Evolutionary conservation across 2,888 invertebrate genomes (phyloP).

Genomic region (Cryptus viduatorius): DNA sequence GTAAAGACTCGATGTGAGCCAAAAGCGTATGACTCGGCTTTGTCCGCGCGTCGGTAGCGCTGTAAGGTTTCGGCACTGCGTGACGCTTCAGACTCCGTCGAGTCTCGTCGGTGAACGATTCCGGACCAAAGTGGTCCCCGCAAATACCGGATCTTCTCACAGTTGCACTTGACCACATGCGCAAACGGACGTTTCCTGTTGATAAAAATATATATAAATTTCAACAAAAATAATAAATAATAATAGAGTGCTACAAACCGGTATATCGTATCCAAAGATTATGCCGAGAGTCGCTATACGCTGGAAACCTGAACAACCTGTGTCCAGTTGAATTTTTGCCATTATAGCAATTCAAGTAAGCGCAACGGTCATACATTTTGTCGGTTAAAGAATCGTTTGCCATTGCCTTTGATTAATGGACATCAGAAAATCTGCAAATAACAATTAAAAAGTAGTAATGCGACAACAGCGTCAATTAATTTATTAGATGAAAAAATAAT

Average conservation of each 20-base stretch:
- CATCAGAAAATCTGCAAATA: neutral
- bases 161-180: slow-evolving; percentile 41
- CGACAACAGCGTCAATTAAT: too few species aligned
- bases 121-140: slow-evolving; percentile 22
- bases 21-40: slow-evolving; percentile 16
- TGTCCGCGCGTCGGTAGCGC: neutral
- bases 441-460: neutral
- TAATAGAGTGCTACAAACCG: slow-evolving; percentile 12
- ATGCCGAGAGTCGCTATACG: slow-evolving; percentile 30
- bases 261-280: slow-evolving; percentile 50
- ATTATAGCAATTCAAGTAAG: slow-evolving; percentile 55
- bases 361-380: slow-evolving; percentile 46
- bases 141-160: slow-evolving; percentile 47
- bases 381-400: neutral
- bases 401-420: neutral
- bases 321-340: slow-evolving; percentile 46
- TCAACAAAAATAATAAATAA: too few species aligned
- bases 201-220: neutral
- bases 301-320: slow-evolving; percentile 51
- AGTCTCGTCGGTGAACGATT: slow-evolving; percentile 20
- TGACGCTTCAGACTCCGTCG: slow-evolving; percentile 24
- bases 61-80: slow-evolving; percentile 44
- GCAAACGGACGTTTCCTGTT: slow-evolving; percentile 33
- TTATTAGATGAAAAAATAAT: too few species aligned
- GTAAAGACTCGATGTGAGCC: slow-evolving; percentile 12